These are phyloP conservation scores for Lathamus discolor DNA, from an alignment of 2,113 vertebrate genomes.

Conservation along the genomic window DNA sequence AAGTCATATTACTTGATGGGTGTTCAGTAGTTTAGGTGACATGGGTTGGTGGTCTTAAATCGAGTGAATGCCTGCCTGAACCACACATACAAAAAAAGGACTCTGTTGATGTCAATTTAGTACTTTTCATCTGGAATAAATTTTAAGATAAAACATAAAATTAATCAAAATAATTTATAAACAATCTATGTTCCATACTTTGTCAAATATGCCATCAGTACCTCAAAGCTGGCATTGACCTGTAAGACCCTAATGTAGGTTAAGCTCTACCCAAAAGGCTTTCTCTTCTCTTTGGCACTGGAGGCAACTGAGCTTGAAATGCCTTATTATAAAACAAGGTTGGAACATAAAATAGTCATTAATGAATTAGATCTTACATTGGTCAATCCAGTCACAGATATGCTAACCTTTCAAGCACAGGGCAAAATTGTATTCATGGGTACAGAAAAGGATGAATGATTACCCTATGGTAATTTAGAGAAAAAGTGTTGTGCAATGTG, in stretches of 20 bases:
- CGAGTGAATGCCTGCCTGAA: not conserved
- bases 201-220: not conserved
- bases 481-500: not conserved
- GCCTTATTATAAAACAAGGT: not conserved
- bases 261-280: not conserved
- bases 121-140: not conserved
- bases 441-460: not conserved
- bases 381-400: not conserved
- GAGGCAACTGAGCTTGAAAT: not conserved
- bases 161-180: not conserved
- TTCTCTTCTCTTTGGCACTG: not conserved
- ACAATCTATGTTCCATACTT: not conserved
- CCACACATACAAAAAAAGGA: not conserved
- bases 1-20: not conserved
- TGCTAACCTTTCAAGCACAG: not conserved
- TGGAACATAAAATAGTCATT: not conserved
- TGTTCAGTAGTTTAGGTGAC: constrained; percentile 20
- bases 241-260: not conserved
- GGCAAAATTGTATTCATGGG: not conserved
- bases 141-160: not conserved
- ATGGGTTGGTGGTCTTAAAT: not conserved
- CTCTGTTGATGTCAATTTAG: not conserved
- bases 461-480: not conserved
- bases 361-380: not conserved
- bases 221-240: not conserved